Base-by-base conservation (phyloP, 2,888 invertebrate species). In the Timandra comae region DNA sequence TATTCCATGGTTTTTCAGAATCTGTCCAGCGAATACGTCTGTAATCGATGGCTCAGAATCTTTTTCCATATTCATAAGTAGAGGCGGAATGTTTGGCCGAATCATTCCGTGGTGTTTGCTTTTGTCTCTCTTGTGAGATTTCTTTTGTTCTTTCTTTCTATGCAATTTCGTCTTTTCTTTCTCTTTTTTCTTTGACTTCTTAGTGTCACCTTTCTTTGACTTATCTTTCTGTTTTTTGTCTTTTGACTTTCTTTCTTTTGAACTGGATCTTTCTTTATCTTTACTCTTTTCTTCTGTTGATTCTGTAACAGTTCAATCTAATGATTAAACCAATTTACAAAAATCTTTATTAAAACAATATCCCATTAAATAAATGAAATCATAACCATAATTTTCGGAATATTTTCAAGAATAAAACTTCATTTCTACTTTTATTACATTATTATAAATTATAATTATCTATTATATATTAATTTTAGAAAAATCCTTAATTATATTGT, bases 1-100 rank as follows among this genome's bases (percentile, higher is more conserved):
- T 10, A 84, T 73, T 0, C 86, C 86, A 58, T 86, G 86, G 39
- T 80, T 80, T 41, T 86, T 86, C 11, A 90, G 63, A 29, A 90
- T 84, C 47, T 89, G 89, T n/a, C 88, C 89, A 5, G 89, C 90
- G 61, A 90, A 89, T 0, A 89, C 87, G 63, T 90, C 89, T 1
- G 89, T 89, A 20, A 90, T 90, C 7, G 89, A 89, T 2, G 85
- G 84, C 32, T 87, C 82, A 2, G 85, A 78, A 33, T 76, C 72
- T 41, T 84, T 86, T 37, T 81, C 81, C 38, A 81, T 79, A 36
- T 82, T 84, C 81, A 84, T 84, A 0, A 84, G 61, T 20, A 86
- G 50, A 0, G 84, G 86, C 10, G 86, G 86, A 38, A 85, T 64
- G 46, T 84, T 85, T 0, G 85, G 85, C 8, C 81, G 67, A 41